Evolutionary conservation across 2,888 invertebrate genomes (phyloP), one percentile per base, ranked within the genome.

Genomic region (Crioceris asparagi): DNA sequence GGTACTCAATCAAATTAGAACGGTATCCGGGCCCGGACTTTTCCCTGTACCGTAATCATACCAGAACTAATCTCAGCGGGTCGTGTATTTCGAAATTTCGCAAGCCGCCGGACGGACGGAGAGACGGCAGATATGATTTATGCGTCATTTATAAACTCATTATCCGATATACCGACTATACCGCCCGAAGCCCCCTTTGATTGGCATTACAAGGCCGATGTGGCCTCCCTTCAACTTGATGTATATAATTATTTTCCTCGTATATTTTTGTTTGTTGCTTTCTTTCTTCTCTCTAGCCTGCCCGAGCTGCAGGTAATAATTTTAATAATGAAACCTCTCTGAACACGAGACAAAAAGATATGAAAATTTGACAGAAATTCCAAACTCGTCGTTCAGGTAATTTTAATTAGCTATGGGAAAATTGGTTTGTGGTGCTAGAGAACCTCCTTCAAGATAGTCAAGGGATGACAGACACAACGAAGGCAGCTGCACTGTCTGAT

Each of bases 91-190:
- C 40, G 47, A 48, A 50, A 50, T 52, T 53, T 52, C 50, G 51
- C 50, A 50, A 14, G 27, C 25, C 12, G 12, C 25, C 4, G 25
- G 4, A 12, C 43, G 21, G 15, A 17, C n/a, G 14, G 7, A 17
- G 11, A 17, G 21, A 15, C 15, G 19, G 17, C 23, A 39, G 27
- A 50, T 51, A 62, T 64, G 66, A 66, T 66, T 66, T 66, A 66
- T 65, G 59, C 59, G 52, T 60, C 65, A 60, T 65, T 67, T 67
- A 67, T 67, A 65, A 65, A 65, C 64, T 65, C 66, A 66, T 67
- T 66, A 66, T 64, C 59, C 57, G 46, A 48, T 53, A 58, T 56
- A 53, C 57, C 53, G 56, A 54, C 51, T 50, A 51, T 55, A 60
- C 56, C 57, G 61, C 61, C 60, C 57, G 55, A 54, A 60, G 62